Base-by-base conservation (phyloP, 2,113 vertebrate species). In the Caretta caretta region DNA sequence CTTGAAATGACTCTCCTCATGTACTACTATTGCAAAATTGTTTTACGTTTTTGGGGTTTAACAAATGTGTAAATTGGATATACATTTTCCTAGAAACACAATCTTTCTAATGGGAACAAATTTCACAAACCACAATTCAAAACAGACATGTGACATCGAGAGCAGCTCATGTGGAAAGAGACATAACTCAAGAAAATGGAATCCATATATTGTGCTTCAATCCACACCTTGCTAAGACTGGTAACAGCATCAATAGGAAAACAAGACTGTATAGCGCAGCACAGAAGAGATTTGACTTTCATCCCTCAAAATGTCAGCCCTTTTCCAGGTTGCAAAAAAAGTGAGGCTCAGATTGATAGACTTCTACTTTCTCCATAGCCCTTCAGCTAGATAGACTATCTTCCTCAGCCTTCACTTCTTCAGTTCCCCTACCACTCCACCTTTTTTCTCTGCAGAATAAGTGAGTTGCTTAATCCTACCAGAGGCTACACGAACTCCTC, bases 1-100 rank as follows among this genome's bases (percentile, higher is more conserved):
- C 84, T 94, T 76, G 42, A 76, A 46, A 65, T 94, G 42, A 46
- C 19, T 46, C 90, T 94, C 90, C 93, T 90, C 87, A 78, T 11
- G 56, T 24, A 17, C 29, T 8, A 94, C 56, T 97, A 50, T 72
- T 94, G 65, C 92, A n/a, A 86, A 95, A 96, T 91, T 97, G 75
- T 80, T 96, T 72, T 96, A 51, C 93, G 48, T 25, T 96, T 93
- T 86, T 83, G 80, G 86, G 85, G 76, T 96, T 96, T 93, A 96
- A 90, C 93, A 97, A 98, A 94, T 93, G 94, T 89, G 95, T 85
- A 92, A 93, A 94, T 96, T 90, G 88, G 92, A 91, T 96, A 92
- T 82, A 92, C 75, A 62, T 86, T 94, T 97, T 92, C 90, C 90
- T 83, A 10, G 51, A 91, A 97, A 96, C 83, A 87, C 80, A 93